Conservation (phyloP, 2,888 invertebrate species). For the Serrognathus titanus region DNA sequence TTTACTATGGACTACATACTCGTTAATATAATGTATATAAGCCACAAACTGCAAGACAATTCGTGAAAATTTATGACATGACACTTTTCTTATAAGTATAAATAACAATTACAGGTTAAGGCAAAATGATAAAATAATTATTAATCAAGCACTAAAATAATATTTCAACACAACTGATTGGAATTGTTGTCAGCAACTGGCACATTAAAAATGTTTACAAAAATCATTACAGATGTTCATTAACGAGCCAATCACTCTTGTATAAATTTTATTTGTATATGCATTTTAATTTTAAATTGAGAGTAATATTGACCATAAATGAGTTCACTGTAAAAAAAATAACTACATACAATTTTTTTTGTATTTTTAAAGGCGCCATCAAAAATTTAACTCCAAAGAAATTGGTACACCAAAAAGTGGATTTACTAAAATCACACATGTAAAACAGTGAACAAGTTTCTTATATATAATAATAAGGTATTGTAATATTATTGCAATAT, state of each 20-base stretch:
- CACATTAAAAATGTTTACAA: background rate
- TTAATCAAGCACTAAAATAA: constrained; percentile 14
- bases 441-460: constrained; percentile 16
- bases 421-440: constrained; percentile 12
- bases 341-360: no score
- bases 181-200: constrained; percentile 7
- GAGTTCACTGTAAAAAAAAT: constrained; percentile 10
- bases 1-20: constrained; percentile 11
- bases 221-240: background rate
- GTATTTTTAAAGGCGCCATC: background rate
- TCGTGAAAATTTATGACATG: constrained; percentile 14
- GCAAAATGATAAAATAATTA: constrained; percentile 11
- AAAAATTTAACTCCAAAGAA: constrained; percentile 5
- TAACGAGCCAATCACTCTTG: constrained; percentile 4
- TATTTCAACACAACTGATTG: constrained; percentile 7
- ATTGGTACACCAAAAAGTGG: constrained; percentile 14
- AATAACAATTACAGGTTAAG: constrained; percentile 13
- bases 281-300: constrained; percentile 1
- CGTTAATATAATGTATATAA: constrained; percentile 14
- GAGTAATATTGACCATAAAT: no score
- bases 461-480: constrained; percentile 8
- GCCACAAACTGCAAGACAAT: constrained; percentile 17
- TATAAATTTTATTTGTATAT: background rate
- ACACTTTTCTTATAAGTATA: constrained; percentile 8
- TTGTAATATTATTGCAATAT: constrained; percentile 18